Evolutionary conservation across 2,113 vertebrate species (phyloP).

Genomic region (Salvelinus sp.): DNA sequence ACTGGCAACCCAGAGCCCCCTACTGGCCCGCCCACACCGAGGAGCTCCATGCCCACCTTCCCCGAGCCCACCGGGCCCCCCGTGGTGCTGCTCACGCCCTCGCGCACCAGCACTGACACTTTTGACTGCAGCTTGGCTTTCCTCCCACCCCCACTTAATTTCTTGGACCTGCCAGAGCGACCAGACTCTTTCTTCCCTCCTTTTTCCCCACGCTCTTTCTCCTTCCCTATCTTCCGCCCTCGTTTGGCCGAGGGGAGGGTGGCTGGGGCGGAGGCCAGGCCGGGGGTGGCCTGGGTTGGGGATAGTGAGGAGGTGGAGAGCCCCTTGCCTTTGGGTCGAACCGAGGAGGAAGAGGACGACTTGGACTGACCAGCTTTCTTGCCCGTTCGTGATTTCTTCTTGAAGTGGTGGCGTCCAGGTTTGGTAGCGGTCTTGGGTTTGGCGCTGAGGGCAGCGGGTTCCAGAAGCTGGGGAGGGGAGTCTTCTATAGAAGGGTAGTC

Average conservation of each 20-base stretch:
- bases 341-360: conserved; percentile 64
- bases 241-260: conserved; percentile 53
- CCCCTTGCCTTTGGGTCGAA: conserved; percentile 60
- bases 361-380: conserved; percentile 67
- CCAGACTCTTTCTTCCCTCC: conserved; percentile 63
- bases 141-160: conserved; percentile 57
- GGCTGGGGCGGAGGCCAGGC: too few relatives aligned
- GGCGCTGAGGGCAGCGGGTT: conserved; percentile 57
- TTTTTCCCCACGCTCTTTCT: conserved; percentile 63
- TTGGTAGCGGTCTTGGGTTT: conserved; percentile 65
- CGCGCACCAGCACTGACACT: conserved; percentile 87
- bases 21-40: conserved; percentile 58
- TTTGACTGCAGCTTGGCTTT: conserved; percentile 93
- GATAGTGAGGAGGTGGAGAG: conserved; percentile 64
- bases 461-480: conserved; percentile 58
- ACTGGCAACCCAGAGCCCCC: conserved; percentile 66
- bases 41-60: conserved; percentile 71
- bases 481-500: conserved; percentile 80
- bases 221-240: conserved; percentile 64
- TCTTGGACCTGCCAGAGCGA: conserved; percentile 70
- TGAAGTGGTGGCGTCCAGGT: conserved; percentile 58
- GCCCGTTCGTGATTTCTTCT: conserved; percentile 69
- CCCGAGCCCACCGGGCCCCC: conserved; percentile 64
- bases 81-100: conserved; percentile 90
- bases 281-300: conserved; percentile 37